Percentiles rank a stretch among this genome's conserved stretches.
Conservation (phyloP, 2,888 invertebrate species). For the Idaea aversata region DNA sequence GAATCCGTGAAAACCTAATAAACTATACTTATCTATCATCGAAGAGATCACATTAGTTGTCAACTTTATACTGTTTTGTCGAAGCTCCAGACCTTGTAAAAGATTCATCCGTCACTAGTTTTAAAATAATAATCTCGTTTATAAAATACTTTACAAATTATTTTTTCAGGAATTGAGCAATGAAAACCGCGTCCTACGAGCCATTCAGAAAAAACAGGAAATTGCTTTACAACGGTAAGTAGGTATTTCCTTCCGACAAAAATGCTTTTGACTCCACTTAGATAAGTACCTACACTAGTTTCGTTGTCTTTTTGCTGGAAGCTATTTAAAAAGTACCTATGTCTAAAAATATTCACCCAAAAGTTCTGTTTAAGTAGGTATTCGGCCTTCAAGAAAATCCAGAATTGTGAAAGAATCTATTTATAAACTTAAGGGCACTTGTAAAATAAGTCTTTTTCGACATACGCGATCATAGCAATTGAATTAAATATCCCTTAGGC, state of each 20-base stretch:
- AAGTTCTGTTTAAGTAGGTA: neutral
- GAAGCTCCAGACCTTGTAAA: too few species aligned
- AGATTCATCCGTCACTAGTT: too few species aligned
- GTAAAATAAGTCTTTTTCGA: neutral
- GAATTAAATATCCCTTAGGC: neutral
- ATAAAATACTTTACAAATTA: constrained; percentile 5
- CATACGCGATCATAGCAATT: neutral
- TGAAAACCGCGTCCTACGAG: constrained; percentile 88
- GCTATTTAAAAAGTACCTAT: too few species aligned
- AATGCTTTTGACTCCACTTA: neutral
- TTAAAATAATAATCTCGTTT: too few species aligned
- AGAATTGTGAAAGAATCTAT: neutral
- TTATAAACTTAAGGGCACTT: neutral
- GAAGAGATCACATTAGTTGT: too few species aligned
- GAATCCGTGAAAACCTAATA: too few species aligned
- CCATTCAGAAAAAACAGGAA: constrained; percentile 89
- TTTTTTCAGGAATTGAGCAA: constrained; percentile 68
- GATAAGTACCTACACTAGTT: neutral
- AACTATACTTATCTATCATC: too few species aligned
- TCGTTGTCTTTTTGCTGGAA: too few species aligned
- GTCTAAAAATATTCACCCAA: too few species aligned
- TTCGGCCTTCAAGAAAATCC: neutral
- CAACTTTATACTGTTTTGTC: too few species aligned
- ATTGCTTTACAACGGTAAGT: constrained; percentile 85
- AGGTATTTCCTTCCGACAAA: constrained; percentile 20